Percentiles rank a stretch among this genome's conserved stretches.
phyloP scores from a whole-genome alignment of 2,888 invertebrate species.

The Eurytoma californica region DNA sequence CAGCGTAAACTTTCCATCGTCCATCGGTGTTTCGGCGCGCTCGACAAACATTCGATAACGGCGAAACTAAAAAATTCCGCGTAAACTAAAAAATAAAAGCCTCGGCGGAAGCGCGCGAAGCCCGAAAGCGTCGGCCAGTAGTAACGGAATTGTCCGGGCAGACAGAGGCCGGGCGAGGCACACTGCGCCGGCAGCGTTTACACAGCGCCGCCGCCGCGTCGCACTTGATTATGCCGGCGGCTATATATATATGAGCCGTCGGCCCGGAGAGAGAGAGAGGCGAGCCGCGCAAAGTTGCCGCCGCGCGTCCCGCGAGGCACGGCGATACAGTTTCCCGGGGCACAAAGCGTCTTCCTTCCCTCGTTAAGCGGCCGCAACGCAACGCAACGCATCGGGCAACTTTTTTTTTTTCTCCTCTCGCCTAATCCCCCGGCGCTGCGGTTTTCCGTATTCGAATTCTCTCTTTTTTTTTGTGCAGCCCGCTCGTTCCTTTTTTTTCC shows the following conservation, averaged over 20 bases:
- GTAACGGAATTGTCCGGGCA: neutral
- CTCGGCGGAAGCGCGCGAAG: too few species aligned
- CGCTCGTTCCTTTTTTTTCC: neutral
- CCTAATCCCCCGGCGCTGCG: neutral
- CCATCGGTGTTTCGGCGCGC: too few species aligned
- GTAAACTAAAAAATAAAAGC: too few species aligned
- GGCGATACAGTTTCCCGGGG: neutral
- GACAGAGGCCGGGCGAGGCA: too few species aligned
- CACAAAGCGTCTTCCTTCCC: conserved; percentile 10
- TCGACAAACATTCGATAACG: too few species aligned
- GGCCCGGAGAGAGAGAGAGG: too few species aligned
- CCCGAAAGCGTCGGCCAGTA: too few species aligned
- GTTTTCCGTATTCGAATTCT: neutral
- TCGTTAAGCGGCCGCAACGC: conserved; percentile 14
- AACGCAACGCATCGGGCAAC: neutral
- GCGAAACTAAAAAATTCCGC: too few species aligned
- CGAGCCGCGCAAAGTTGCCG: neutral
- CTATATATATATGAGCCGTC: too few species aligned
- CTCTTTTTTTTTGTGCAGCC: neutral
- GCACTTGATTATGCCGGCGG: conserved; percentile 41
- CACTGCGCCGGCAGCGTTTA: neutral
- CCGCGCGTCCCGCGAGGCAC: neutral
- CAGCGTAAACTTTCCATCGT: too few species aligned
- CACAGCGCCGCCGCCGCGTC: neutral
- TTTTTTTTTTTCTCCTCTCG: neutral